Evolutionary conservation across 2,113 vertebrate species (phyloP).

Genomic region (Tricholaema leucomelas): DNA sequence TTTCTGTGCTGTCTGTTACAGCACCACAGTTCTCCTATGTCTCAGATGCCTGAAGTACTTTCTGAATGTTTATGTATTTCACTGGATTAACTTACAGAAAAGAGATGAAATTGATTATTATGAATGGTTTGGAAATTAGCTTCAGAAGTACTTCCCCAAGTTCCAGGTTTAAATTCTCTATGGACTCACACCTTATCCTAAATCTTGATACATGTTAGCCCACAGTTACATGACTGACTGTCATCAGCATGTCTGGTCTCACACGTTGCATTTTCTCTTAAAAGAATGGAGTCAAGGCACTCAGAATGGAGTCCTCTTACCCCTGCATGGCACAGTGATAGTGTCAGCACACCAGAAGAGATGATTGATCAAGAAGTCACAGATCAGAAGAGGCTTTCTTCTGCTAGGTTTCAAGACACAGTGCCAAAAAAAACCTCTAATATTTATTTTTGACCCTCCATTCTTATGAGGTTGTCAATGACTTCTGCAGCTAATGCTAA

Average conservation of each 20-base stretch:
- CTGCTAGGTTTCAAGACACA: neutral
- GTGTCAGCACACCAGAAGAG: neutral
- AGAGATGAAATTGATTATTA: neutral
- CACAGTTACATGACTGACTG: neutral
- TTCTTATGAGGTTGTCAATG: neutral
- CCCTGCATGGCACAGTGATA: neutral
- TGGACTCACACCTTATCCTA: neutral
- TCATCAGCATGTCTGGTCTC: neutral
- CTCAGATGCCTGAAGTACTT: neutral
- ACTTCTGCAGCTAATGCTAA: neutral
- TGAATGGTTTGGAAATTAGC: neutral
- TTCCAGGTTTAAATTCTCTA: neutral
- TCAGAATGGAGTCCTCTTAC: neutral
- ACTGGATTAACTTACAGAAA: neutral
- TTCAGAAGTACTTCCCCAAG: neutral
- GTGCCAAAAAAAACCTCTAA: neutral
- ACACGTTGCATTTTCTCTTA: neutral
- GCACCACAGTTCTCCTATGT: neutral
- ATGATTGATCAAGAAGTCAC: fast-evolving
- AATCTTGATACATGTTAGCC: neutral
- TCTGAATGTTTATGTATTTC: neutral
- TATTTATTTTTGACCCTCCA: neutral
- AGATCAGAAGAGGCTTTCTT: neutral
- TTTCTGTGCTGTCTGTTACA: neutral
- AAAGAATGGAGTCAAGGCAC: neutral